Evolutionary conservation across 2,113 vertebrate species (phyloP).

Genomic region (Equus quagga): DNA sequence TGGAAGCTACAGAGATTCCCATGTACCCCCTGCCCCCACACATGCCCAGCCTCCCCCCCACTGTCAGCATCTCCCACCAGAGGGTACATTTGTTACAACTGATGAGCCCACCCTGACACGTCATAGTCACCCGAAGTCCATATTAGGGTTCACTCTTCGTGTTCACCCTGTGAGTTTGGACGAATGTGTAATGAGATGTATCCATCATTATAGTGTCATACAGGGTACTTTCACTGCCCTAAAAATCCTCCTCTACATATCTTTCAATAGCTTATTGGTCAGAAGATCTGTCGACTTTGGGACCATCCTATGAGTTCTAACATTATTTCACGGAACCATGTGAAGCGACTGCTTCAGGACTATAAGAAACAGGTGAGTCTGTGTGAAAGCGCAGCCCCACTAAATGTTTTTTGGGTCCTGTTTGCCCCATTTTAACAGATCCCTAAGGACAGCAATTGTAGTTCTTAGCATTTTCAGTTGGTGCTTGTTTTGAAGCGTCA

Average conservation of each 20-base stretch:
- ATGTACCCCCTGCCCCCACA: fast-evolving
- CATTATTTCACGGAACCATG: constrained; percentile 92
- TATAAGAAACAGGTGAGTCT: constrained; percentile 88
- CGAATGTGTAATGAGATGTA: neutral
- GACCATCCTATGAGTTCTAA: constrained; percentile 93
- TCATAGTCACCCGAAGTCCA: neutral
- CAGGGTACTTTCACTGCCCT: neutral
- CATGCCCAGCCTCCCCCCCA: neutral
- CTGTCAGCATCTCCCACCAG: neutral
- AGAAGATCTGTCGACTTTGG: constrained; percentile 92
- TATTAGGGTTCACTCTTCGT: neutral
- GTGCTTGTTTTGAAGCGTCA: neutral
- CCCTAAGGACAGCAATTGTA: neutral
- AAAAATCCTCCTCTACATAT: neutral
- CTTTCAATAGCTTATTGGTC: constrained; percentile 87
- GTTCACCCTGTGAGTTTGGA: neutral
- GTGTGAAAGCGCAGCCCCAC: neutral
- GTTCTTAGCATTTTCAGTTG: neutral
- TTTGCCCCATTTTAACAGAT: neutral
- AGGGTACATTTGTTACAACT: neutral
- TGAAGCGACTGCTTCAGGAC: constrained; percentile 89
- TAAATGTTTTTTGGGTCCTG: neutral
- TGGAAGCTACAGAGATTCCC: neutral
- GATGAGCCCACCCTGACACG: neutral
- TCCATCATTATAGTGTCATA: neutral